These are phyloP conservation scores for Troides oblongomaculatus DNA, from an alignment of 2,888 invertebrate species.

Conservation along the genomic window DNA sequence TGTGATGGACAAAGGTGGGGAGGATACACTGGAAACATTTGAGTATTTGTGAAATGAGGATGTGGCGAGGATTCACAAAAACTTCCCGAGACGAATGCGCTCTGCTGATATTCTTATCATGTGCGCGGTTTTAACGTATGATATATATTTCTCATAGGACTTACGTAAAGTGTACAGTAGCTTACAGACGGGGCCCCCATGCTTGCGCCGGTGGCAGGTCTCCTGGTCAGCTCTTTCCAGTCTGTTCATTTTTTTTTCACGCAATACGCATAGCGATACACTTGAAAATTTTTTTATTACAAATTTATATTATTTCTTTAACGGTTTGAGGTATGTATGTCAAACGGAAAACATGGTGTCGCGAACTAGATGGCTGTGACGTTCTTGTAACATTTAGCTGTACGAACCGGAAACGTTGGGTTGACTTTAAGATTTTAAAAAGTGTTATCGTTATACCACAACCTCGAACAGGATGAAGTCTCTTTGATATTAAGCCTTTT, in stretches of 20 bases:
- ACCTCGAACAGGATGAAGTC: too few species aligned
- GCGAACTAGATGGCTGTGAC: conserved; percentile 17
- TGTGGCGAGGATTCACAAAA: too few species aligned
- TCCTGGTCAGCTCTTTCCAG: conserved; percentile 25
- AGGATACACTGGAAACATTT: too few species aligned
- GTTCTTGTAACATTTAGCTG: conserved; percentile 3
- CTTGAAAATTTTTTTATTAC: conserved; percentile 48
- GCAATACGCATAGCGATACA: conserved; percentile 43
- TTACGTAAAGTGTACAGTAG: conserved; percentile 59
- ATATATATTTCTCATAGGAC: conserved; percentile 32
- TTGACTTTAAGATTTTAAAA: neutral
- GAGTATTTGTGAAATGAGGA: too few species aligned
- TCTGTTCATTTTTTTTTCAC: conserved; percentile 21
- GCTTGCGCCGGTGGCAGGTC: conserved; percentile 43
- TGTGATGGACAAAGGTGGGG: too few species aligned
- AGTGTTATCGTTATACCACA: too few species aligned
- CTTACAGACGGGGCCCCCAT: conserved; percentile 68
- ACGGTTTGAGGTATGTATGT: conserved; percentile 5
- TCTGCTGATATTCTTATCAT: too few species aligned
- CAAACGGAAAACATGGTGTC: conserved; percentile 5
- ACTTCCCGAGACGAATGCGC: too few species aligned
- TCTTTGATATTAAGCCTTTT: too few species aligned
- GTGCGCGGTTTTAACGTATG: neutral
- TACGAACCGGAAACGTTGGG: neutral
- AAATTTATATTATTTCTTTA: neutral